Evolutionary conservation across 2,797 vertebrate genomes (phyloP), one percentile per base, ranked within the genome.

Genomic region (Arremon brunneinucha): DNA sequence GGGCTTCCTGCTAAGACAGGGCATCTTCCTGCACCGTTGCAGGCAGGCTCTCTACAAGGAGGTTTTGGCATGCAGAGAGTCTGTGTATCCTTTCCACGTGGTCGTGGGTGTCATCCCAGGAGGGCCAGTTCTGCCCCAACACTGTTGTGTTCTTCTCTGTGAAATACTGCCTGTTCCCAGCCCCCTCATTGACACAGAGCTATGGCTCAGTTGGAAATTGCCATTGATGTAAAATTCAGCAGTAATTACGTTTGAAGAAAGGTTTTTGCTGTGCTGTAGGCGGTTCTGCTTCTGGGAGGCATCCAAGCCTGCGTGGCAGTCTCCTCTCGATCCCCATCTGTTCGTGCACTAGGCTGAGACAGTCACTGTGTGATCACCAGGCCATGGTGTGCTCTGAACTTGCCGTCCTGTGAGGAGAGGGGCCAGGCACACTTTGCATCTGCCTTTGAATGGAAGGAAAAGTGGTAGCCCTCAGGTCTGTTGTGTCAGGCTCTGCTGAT

Each of bases 211-310:
- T 8, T 72, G 77, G 81, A 92, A 91, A 72, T 76, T 94, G 89
- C 83, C 89, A 59, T 86, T 93, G 90, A 95, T 95, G 79, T 94
- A 91, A 87, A 96, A 91, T 79, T 94, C 89, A 91, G 69, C 67
- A 89, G 56, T 39, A 65, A 88, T 86, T 90, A 84, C 43, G 26
- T 91, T 56, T 76, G 70, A 92, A 90, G 59, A 91, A 86, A 86
- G 84, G 52, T 27, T 95, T 93, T 63, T 80, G 39, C 91, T 86
- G 34, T 76, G 59, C 72, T 30, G 95, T 92, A 83, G 96, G 94
- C 12, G 26, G 71, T 83, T 93, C 56, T 82, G 35, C 67, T 94
- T 60, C 83, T 80, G 87, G 70, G 91, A 95, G 34, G 34, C 60
- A 43, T 91, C 83, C 87, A 89, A 77, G 60, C 77, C 74, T 74